phyloP scores from a whole-genome alignment of 2,113 vertebrate species.

The Charina bottae region DNA sequence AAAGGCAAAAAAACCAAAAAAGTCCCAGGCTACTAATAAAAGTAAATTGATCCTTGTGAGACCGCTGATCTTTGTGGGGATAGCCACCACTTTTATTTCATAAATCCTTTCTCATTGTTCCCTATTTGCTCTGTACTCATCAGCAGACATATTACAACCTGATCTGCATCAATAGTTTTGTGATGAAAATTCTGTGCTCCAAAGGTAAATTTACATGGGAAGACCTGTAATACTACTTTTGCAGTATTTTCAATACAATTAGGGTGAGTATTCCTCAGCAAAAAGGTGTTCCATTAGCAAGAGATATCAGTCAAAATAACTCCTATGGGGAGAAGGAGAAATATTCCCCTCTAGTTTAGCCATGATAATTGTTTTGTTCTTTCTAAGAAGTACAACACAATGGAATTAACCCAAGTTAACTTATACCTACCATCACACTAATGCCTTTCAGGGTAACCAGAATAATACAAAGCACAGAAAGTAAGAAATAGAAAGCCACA shows the following conservation, averaged over 20 bases:
- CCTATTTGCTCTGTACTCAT: background rate
- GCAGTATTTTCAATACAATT: constrained; percentile 5
- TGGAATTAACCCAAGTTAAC: background rate
- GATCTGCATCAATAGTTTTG: background rate
- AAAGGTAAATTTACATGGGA: fast-evolving
- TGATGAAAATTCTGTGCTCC: background rate
- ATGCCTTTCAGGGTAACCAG: background rate
- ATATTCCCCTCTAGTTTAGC: background rate
- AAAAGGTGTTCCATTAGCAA: fast-evolving
- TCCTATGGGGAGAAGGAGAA: background rate
- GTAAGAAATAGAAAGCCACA: background rate
- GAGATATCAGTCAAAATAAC: background rate
- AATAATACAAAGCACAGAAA: background rate
- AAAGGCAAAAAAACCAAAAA: background rate
- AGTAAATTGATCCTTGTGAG: constrained; percentile 41
- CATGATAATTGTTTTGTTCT: background rate
- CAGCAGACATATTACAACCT: background rate
- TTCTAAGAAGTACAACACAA: background rate
- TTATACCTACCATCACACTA: background rate
- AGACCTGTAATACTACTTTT: background rate
- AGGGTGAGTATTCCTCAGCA: too few relatives aligned
- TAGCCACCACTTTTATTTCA: background rate
- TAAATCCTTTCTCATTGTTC: fast-evolving
- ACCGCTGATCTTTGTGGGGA: constrained; percentile 22
- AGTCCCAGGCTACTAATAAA: constrained; percentile 35